phyloP scores from a whole-genome alignment of 2,888 invertebrate species.

The Congeria kusceri region DNA sequence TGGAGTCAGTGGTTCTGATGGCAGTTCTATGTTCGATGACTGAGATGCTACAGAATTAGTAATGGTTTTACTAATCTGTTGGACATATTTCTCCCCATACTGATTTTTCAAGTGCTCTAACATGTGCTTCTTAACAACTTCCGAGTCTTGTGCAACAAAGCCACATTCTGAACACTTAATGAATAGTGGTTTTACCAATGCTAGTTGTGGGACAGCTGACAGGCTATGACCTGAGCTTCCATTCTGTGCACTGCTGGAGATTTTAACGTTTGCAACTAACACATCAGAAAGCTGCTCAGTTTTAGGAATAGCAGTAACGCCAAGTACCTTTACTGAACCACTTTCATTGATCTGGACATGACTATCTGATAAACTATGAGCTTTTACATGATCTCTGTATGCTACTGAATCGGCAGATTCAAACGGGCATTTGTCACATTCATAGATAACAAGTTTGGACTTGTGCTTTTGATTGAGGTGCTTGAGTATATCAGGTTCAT shows the following conservation, averaged over 20 bases:
- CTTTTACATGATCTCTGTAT: conserved; percentile 78
- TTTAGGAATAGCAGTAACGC: conserved; percentile 39
- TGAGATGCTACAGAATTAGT: conserved; percentile 6
- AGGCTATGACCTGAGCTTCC: too few relatives aligned
- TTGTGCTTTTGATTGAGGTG: conserved; percentile 69
- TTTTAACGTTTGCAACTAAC: conserved; percentile 29
- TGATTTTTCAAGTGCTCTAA: conserved; percentile 73
- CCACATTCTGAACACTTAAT: conserved; percentile 84
- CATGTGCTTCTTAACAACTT: conserved; percentile 79
- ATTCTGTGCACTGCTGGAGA: conserved; percentile 3
- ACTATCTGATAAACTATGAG: conserved; percentile 43
- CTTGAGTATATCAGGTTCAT: conserved; percentile 68
- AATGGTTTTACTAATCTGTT: conserved; percentile 2
- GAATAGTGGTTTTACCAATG: conserved; percentile 67
- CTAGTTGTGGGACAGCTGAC: conserved; percentile 27
- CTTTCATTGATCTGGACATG: conserved; percentile 40
- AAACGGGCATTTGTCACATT: conserved; percentile 80
- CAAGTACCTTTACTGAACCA: conserved; percentile 23
- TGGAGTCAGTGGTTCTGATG: conserved; percentile 8
- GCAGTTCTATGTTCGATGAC: background rate
- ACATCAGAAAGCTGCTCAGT: conserved; percentile 9
- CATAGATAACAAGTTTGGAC: conserved; percentile 58
- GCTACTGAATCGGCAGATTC: conserved; percentile 74
- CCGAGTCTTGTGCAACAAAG: conserved; percentile 75
- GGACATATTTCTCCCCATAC: conserved; percentile 3